phyloP scores from a whole-genome alignment of 2,113 vertebrate species.

The Pseudopodoces humilis region DNA sequence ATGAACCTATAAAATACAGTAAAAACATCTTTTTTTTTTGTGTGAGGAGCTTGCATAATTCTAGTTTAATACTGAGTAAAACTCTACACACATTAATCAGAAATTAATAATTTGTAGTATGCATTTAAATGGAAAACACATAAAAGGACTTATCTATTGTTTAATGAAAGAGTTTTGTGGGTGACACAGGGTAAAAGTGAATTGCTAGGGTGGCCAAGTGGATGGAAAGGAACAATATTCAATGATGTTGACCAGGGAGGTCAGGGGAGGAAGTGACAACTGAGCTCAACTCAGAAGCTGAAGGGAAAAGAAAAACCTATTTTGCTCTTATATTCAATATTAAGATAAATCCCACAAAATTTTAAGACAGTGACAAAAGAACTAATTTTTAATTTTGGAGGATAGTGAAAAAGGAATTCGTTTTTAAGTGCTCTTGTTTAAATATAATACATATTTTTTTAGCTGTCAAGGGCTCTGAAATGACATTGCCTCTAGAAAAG shows the following conservation, averaged over 20 bases:
- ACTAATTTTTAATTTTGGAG: not conserved
- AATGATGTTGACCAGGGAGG: not conserved
- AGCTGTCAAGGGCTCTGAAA: not conserved
- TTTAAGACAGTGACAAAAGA: not conserved
- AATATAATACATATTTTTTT: not conserved
- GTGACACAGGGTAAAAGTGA: not conserved
- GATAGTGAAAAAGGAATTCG: not conserved
- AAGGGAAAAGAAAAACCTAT: not conserved
- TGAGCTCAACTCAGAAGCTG: not conserved
- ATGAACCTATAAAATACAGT: not conserved
- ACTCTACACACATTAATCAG: not conserved
- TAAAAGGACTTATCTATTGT: not conserved
- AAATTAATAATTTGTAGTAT: not conserved
- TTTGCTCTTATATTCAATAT: not conserved
- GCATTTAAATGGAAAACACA: not conserved
- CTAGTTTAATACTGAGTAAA: not conserved
- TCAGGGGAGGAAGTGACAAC: not conserved
- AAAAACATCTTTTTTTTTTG: not conserved
- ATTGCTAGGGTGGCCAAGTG: not conserved
- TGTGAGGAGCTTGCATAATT: not conserved
- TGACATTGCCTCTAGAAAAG: not conserved
- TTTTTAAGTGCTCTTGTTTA: not conserved
- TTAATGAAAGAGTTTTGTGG: not conserved
- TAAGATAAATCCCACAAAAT: not conserved
- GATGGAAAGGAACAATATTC: not conserved